Base-by-base conservation (phyloP, 37 sponge, comb jelly and placozoan genomes). In the Diacarnus erythraeanus region DNA sequence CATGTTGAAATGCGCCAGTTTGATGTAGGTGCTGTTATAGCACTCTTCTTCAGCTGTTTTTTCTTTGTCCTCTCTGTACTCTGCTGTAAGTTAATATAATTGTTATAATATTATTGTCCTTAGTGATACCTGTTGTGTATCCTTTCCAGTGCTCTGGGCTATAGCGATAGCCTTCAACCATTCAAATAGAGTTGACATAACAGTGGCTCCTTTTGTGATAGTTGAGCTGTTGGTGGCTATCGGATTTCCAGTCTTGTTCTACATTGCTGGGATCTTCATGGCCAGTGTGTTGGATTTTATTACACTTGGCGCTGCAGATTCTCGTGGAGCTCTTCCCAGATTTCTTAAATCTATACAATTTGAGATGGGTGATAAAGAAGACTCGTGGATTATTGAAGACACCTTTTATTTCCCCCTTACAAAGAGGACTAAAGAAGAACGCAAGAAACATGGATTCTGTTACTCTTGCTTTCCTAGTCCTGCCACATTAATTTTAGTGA, bases 71-170 rank as follows among this genome's bases (percentile, higher is more conserved):
- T 42, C 2, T 60, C 83, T 5, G 1, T 82, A 5, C 65, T 82
- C 56, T 74, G 54, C 18, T 74, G 83, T 82, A 42, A 74, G 83
- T 63, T 36, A 29, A 18, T 2, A 47, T 6, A 47, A n/a, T n/a
- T n/a, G n/a, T n/a, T n/a, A n/a, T n/a, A n/a, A n/a, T n/a, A n/a
- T n/a, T n/a, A n/a, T n/a, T n/a, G n/a, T n/a, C n/a, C n/a, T n/a
- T n/a, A n/a, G n/a, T n/a, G 56, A 20, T 54, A 20, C 56, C 56
- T 54, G 4, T 59, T 59, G 17, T 59, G 3, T 27, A 29, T 71
- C 36, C n/a, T 23, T 29, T 65, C 25, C 72, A 90, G 90, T 90
- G 76, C 38, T 90, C 42, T 90, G 90, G 90, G 69, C 70, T 23
- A 71, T 90, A 9, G 81, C 86, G 37, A 42, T 90, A 31, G 77